Percentiles rank a stretch among this genome's conserved stretches.
Evolutionary conservation across 2,888 invertebrate genomes (phyloP).

Genomic region (Orchesella flavescens): DNA sequence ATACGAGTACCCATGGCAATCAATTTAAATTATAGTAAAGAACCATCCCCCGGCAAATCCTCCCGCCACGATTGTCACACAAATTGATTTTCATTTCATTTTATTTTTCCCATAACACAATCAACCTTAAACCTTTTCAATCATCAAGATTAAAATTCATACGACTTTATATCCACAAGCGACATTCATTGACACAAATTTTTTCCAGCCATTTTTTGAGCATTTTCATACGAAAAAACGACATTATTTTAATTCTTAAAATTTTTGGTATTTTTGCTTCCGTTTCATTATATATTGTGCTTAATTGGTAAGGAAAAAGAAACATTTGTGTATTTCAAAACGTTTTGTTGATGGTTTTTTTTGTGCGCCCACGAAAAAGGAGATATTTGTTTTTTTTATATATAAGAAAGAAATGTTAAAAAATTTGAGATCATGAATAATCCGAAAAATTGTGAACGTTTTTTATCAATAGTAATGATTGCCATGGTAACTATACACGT

Average conservation of each 20-base stretch:
- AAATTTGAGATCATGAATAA: not conserved
- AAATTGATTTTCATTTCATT: no score
- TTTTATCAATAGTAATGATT: conserved; percentile 45
- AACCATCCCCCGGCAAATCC: no score
- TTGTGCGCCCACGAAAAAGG: conserved; percentile 10
- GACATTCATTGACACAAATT: not conserved
- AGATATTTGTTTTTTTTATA: conserved; percentile 5
- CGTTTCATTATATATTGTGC: no score
- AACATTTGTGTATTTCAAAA: no score
- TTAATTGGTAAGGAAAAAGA: no score
- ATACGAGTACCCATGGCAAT: conserved; percentile 17
- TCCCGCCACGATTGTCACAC: no score
- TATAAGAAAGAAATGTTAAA: not conserved
- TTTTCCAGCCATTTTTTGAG: conserved; percentile 14
- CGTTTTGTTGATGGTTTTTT: no score
- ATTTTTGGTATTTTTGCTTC: not conserved
- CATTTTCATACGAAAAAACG: not conserved
- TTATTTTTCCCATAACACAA: no score
- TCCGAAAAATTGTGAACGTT: not conserved
- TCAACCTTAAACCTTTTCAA: no score
- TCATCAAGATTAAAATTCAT: no score
- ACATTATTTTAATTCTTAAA: not conserved
- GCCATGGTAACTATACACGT: conserved; percentile 43
- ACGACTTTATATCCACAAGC: no score
- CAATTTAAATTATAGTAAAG: no score